Base-by-base conservation (phyloP, 2,888 invertebrate species). In the Pammene fasciana region DNA sequence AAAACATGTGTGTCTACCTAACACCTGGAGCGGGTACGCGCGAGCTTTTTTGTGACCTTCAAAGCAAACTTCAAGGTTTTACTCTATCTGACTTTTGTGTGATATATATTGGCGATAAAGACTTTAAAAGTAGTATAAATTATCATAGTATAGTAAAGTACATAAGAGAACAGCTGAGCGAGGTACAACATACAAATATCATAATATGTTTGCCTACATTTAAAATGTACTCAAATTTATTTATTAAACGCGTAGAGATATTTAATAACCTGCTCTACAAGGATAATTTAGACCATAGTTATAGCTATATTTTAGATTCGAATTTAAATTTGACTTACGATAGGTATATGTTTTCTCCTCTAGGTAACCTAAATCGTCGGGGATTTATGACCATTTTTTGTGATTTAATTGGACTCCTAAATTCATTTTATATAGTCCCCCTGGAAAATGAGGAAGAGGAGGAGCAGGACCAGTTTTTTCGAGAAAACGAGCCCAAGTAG, bases 131-230 rank as follows among this genome's bases (percentile, higher is more conserved):
- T 11, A 62, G 41, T 0, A 8, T 13, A 16, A 14, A 62, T 34
- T 52, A 62, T 62, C 16, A 38, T 52, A 41, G 52, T 13, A 13
- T 62, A 16, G 62, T 62, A 9, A 52, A 41, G 18, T 62, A 41
- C 26, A 62, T 62, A 50, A 18, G 52, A 41, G 26, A 62, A 5
- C 41, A 62, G 13, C 18, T 52, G 10, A n/a, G 16, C 3, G 14
- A 13, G 2, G 62, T 62, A 1, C 62, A 62, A 18, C 52, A 62
- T 18, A 62, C 62, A 18, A 62, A 62, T 16, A 16, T 52, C 41
- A 52, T 62, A n/a, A 52, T 62, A 41, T 62, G 52, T n/a, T 18
- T 62, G 50, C 65, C 65, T 10, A 66, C 57, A 2, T 66, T 48
- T 36, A 56, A 48, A 11, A 46, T 26, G 13, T 66, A 13, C 41